Conservation (phyloP, 2,797 vertebrate species). For the Hyperoplus lanceolatus region DNA sequence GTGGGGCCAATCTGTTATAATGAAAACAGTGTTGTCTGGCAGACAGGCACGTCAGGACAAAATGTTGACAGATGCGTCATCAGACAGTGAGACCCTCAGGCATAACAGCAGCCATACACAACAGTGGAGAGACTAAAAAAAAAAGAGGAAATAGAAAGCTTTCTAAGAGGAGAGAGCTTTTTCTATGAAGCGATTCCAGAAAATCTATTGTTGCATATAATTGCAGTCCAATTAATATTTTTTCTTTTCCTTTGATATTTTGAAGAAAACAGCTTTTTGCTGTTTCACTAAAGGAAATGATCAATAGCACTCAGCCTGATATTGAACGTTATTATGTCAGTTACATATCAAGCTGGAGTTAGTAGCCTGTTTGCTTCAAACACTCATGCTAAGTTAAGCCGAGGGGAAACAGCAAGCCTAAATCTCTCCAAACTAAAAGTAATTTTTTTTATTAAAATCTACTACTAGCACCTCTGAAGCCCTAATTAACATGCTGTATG, state of each 20-base stretch:
- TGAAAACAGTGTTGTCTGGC: conserved; percentile 72
- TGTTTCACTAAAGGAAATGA: background rate
- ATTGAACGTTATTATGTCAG: background rate
- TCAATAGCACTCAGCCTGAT: background rate
- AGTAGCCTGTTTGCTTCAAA: background rate
- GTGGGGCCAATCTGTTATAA: conserved; percentile 47
- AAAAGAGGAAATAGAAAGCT: conserved; percentile 32
- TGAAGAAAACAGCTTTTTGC: background rate
- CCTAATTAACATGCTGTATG: background rate
- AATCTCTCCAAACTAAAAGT: background rate
- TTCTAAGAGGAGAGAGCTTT: conserved; percentile 50
- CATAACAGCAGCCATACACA: conserved; percentile 51
- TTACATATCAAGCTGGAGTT: background rate
- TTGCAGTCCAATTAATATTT: conserved; percentile 36
- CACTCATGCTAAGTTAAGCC: background rate
- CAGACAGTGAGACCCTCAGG: conserved; percentile 50
- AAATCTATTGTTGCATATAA: conserved; percentile 17
- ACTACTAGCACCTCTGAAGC: background rate
- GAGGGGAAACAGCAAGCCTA: background rate
- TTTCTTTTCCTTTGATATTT: background rate
- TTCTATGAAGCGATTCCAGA: conserved; percentile 54
- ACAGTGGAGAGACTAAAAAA: conserved; percentile 39
- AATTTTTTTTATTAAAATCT: background rate
- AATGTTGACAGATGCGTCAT: conserved; percentile 64
- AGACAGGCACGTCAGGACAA: conserved; percentile 51